Evolutionary conservation across 2,888 invertebrate genomes (phyloP).

Genomic region (Malthinus flaveolus): DNA sequence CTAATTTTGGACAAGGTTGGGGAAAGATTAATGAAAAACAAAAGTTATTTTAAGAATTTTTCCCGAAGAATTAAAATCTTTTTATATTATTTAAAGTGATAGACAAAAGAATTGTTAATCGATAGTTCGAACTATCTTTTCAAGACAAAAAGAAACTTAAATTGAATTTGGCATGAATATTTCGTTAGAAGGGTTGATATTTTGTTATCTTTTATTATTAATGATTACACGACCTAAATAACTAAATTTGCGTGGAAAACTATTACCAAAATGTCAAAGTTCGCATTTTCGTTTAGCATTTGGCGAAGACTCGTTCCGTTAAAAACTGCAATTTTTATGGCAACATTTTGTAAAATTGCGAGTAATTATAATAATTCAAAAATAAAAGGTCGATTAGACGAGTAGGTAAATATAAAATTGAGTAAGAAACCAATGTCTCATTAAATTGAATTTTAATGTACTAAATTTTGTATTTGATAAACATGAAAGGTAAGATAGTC

Average conservation of each 20-base stretch:
- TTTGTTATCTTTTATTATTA: not conserved
- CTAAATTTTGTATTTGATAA: slow-evolving; percentile 17
- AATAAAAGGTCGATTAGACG: not conserved
- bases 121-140: too few relatives aligned
- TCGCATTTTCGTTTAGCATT: not conserved
- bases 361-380: not conserved
- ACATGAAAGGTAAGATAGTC: slow-evolving; percentile 16
- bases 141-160: not conserved
- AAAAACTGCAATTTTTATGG: not conserved
- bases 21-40: too few relatives aligned
- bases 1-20: too few relatives aligned
- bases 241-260: slow-evolving; percentile 7
- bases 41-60: too few relatives aligned
- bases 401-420: not conserved
- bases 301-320: not conserved
- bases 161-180: not conserved
- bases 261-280: slow-evolving; percentile 5
- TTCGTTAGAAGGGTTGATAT: not conserved
- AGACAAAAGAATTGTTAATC: too few relatives aligned
- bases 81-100: too few relatives aligned
- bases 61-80: too few relatives aligned
- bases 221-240: slow-evolving; percentile 11
- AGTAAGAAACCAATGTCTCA: slow-evolving; percentile 14
- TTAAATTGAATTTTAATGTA: slow-evolving; percentile 25
- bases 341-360: too few relatives aligned